These are phyloP conservation scores for Amphibalanus amphitrite DNA, from an alignment of 1,140 invertebrate genomes.

Conservation along the genomic window DNA sequence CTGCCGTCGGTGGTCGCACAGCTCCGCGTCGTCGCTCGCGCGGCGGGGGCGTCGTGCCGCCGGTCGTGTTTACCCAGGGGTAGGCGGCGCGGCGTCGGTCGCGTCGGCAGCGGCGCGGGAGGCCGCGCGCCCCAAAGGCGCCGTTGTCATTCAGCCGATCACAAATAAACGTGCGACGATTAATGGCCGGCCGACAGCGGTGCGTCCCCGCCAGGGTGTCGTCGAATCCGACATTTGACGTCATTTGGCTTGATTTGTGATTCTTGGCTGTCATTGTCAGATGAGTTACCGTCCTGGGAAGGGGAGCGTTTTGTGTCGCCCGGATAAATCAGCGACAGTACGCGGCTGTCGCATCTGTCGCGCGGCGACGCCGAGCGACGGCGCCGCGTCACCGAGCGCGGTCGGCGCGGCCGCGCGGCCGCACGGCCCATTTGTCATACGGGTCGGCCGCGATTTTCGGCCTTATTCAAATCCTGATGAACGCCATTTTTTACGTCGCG, in stretches of 20 bases:
- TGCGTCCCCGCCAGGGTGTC: background rate
- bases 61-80: background rate
- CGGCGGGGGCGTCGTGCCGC: no score
- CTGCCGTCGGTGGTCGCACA: no score
- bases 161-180: background rate
- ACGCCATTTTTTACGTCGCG: background rate
- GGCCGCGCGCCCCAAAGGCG: background rate
- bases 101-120: background rate
- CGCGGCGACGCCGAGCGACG: background rate
- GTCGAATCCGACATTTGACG: slow-evolving; percentile 1
- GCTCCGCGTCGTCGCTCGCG: no score
- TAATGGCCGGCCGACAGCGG: background rate
- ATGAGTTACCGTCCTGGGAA: slow-evolving; percentile 1
- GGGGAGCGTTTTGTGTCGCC: background rate
- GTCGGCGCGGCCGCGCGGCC: no score
- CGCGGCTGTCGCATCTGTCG: no score
- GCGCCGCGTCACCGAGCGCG: background rate
- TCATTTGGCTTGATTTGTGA: slow-evolving; percentile 1
- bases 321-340: background rate
- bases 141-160: background rate
- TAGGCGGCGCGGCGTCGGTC: no score
- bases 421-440: background rate
- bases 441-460: background rate
- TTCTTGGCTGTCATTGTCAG: slow-evolving; percentile 1
- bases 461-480: background rate